Evolutionary conservation across 2,797 vertebrate species (phyloP), one percentile per base, ranked within the genome.

Genomic region (Hoplostethus atlanticus): DNA sequence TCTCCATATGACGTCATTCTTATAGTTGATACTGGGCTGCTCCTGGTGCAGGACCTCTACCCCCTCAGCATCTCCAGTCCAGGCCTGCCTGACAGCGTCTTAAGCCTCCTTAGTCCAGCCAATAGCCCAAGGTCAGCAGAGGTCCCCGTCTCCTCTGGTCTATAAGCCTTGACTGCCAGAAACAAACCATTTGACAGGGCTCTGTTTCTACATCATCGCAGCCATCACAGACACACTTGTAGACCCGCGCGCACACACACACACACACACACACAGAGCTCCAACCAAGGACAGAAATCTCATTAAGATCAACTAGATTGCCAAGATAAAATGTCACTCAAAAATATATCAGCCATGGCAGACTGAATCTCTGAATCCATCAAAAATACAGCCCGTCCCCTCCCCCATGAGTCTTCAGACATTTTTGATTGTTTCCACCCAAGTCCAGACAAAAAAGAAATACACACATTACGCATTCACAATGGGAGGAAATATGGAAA

Each of bases 261-360:
- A 58, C 51, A 59, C 51, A 59, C 53, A 51, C 55, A 58, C 51
- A 67, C 53, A 44, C 36, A 42, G 47, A 54, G 51, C 59, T 51
- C 63, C 58, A 51, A 64, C 25, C 68, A 81, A 87, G 77, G 84
- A 88, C 79, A 86, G 84, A 80, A 87, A 91, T 89, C 86, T 88
- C 80, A 89, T 91, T 90, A 89, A 89, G 87, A 91, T 91, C 83
- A 84, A 76, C 76, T 3, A 83, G 88, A 89, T 86, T 88, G 79
- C 68, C 1, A 34, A 83, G 84, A 88, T 89, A 88, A 90, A 90
- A 84, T 84, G 83, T 89, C 86, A 89, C 66, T 90, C 87, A 87
- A 79, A 78, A 87, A 90, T 77, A 84, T 71, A 81, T 79, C 77
- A 85, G 77, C 65, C 77, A 62, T 68, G 71, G 77, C 57, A 9